These are phyloP conservation scores for Crossocerus cetratus DNA, from an alignment of 2,888 invertebrate genomes.

Conservation along the genomic window DNA sequence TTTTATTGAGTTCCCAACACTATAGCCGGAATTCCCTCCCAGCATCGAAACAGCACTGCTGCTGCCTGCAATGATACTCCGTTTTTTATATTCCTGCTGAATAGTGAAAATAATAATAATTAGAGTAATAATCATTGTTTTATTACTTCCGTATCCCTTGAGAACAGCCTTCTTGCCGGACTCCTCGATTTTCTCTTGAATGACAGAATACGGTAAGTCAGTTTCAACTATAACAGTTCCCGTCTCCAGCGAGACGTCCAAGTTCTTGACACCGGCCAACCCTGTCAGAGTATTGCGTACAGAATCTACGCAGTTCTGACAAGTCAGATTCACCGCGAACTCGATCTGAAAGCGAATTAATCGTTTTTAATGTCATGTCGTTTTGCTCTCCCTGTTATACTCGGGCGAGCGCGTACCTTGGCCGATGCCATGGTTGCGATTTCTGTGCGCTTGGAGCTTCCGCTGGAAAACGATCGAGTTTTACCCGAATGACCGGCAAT, in stretches of 20 bases:
- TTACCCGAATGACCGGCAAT: too few species aligned
- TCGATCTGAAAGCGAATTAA: conserved; percentile 78
- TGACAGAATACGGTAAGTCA: conserved; percentile 79
- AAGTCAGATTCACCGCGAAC: conserved; percentile 83
- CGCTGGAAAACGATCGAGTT: too few species aligned
- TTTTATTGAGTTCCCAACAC: conserved; percentile 78
- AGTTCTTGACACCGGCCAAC: conserved; percentile 77
- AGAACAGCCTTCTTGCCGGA: conserved; percentile 86
- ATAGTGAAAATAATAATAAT: not conserved
- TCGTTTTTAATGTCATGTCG: conserved; percentile 16
- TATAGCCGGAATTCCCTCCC: conserved; percentile 76
- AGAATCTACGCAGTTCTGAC: conserved; percentile 79
- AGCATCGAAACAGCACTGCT: conserved; percentile 87
- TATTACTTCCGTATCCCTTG: conserved; percentile 86
- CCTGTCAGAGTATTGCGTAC: conserved; percentile 76
- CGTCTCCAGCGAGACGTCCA: conserved; percentile 80
- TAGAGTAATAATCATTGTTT: not conserved
- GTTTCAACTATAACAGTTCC: conserved; percentile 86
- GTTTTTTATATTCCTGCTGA: not conserved
- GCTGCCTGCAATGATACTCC: conserved; percentile 63
- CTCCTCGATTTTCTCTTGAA: conserved; percentile 78
- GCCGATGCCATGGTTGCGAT: too few species aligned
- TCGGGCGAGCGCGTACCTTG: too few species aligned
- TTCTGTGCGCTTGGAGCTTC: too few species aligned
- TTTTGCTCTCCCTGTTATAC: not conserved